A percentile compares a stretch with the other conserved stretches of the same genome.
Conservation (phyloP, 2,797 vertebrate species). For the Hydrocynus forskahlii region DNA sequence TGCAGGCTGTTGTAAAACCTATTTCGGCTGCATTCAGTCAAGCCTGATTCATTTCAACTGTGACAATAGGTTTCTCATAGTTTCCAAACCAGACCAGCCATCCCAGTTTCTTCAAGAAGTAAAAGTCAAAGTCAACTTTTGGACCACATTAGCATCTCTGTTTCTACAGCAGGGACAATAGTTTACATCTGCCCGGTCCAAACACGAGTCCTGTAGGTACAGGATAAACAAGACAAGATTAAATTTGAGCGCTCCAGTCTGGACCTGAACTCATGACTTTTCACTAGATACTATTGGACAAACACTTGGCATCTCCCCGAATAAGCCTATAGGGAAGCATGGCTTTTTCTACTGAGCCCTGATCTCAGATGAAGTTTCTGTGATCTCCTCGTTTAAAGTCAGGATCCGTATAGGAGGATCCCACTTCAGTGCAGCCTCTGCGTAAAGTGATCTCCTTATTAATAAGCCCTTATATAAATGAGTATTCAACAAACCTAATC, state of each 20-base stretch:
- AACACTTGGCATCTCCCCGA: neutral
- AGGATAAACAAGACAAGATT: neutral
- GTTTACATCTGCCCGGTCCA: neutral
- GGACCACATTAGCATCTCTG: neutral
- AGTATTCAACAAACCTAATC: conserved; percentile 75
- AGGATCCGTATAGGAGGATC: conserved; percentile 56
- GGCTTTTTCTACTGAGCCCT: neutral
- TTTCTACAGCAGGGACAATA: neutral
- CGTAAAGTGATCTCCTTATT: conserved; percentile 74
- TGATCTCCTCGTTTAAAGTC: conserved; percentile 52
- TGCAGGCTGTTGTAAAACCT: neutral
- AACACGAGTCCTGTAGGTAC: neutral
- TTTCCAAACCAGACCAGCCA: too few species aligned
- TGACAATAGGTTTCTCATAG: neutral
- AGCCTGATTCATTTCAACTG: neutral
- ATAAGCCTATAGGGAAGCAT: neutral
- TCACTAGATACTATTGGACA: neutral
- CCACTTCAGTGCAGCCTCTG: conserved; percentile 66
- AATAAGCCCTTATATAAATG: conserved; percentile 84
- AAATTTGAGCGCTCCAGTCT: neutral
- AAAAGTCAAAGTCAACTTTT: neutral
- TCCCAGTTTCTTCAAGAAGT: too few species aligned
- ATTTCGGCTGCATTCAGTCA: neutral
- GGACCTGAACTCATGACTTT: neutral
- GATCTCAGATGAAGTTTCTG: conserved; percentile 15